Evolutionary conservation across 2,888 invertebrate species (phyloP).

Genomic region (Drosophila gaucha): DNA sequence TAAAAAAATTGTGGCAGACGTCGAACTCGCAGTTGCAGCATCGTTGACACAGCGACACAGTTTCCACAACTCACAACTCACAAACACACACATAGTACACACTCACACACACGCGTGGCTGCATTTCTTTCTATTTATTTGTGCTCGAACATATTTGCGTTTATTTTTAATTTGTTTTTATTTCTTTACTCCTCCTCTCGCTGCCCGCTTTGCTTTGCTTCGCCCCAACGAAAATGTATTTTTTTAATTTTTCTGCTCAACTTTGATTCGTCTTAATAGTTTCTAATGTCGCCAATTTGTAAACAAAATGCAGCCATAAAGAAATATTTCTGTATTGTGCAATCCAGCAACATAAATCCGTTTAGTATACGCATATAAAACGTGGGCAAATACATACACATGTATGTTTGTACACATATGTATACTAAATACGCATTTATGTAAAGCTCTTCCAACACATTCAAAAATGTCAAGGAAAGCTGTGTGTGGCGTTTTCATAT

Average conservation of each 20-base stretch:
- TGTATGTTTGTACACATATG: conserved; percentile 6
- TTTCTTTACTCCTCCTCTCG: conserved; percentile 38
- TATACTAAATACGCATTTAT: conserved; percentile 12
- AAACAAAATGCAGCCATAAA: conserved; percentile 69
- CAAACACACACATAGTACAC: not conserved
- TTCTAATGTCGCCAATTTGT: conserved; percentile 79
- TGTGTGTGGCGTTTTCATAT: conserved; percentile 47
- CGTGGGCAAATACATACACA: conserved; percentile 6
- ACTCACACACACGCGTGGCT: conserved; percentile 3
- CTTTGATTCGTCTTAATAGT: conserved; percentile 60
- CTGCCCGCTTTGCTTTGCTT: conserved; percentile 24
- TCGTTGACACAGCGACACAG: conserved; percentile 76
- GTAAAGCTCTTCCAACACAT: conserved; percentile 26
- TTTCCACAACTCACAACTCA: conserved; percentile 56
- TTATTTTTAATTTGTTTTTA: conserved; percentile 73
- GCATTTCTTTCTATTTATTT: conserved; percentile 54
- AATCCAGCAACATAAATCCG: conserved; percentile 42
- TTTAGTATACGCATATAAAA: conserved; percentile 12
- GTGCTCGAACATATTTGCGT: conserved; percentile 39
- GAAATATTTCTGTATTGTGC: conserved; percentile 49
- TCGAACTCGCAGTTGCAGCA: conserved; percentile 45
- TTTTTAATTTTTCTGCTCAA: conserved; percentile 27
- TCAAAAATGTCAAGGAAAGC: conserved; percentile 67
- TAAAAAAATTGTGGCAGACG: conserved; percentile 41
- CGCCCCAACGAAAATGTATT: conserved; percentile 4